Percentiles rank a stretch among this genome's conserved stretches.
Conservation (phyloP, 2,888 invertebrate genomes). For the Troglohyphantes excavatus region DNA sequence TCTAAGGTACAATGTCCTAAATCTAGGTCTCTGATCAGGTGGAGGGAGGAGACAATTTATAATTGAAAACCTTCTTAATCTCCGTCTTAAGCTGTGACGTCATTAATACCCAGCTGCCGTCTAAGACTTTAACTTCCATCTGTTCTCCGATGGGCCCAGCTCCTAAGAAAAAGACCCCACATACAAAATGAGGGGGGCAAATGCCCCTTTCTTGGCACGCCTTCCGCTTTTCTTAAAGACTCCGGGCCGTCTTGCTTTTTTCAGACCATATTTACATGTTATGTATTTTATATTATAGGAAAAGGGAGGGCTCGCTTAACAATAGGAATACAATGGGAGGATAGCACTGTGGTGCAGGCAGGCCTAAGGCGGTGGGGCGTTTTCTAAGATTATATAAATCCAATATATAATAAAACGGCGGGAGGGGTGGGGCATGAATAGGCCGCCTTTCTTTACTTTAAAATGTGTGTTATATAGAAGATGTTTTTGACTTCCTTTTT, state of each 20-base stretch:
- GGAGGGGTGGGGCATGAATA: constrained; percentile 57
- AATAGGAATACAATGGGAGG: constrained; percentile 68
- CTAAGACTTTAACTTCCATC: constrained; percentile 52
- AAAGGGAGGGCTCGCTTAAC: constrained; percentile 43
- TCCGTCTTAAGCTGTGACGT: constrained; percentile 14
- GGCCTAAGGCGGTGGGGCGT: constrained; percentile 34
- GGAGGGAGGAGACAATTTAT: constrained; percentile 8
- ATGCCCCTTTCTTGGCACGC: constrained; percentile 51
- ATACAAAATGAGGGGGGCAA: constrained; percentile 55
- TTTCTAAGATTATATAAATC: constrained; percentile 73
- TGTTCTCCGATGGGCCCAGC: constrained; percentile 36
- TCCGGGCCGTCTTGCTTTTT: constrained; percentile 34
- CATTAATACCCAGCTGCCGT: constrained; percentile 46
- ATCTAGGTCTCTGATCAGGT: too few relatives aligned
- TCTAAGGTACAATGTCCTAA: too few relatives aligned
- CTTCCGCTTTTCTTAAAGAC: constrained; percentile 48
- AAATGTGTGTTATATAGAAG: constrained; percentile 42
- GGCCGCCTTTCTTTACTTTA: constrained; percentile 31
- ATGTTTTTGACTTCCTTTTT: constrained; percentile 69
- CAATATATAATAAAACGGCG: constrained; percentile 73
- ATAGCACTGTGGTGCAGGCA: constrained; percentile 38
- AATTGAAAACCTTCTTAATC: background rate
- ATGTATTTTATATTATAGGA: constrained; percentile 66
- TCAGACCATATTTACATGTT: constrained; percentile 66
- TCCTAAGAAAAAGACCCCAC: constrained; percentile 42